Evolutionary conservation across 2,797 vertebrate genomes (phyloP).

Genomic region (Mus caroli): DNA sequence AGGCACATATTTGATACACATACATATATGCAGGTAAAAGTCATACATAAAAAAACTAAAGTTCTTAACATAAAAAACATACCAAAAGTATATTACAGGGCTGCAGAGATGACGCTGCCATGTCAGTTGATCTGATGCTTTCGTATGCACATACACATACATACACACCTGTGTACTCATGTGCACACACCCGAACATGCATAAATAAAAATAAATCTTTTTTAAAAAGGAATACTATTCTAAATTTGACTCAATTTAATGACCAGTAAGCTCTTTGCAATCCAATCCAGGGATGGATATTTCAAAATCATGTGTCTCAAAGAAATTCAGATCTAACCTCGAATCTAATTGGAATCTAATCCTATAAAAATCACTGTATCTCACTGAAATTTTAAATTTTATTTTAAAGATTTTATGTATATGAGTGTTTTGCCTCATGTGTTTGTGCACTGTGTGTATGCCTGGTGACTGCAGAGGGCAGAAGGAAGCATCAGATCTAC

Average conservation of each 20-base stretch:
- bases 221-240: not conserved
- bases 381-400: not conserved
- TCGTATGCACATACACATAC: not conserved
- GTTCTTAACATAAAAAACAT: not conserved
- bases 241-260: conserved; percentile 51
- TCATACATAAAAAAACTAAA: not conserved
- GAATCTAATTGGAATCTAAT: conserved; percentile 43
- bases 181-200: not conserved
- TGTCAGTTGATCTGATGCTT: not conserved
- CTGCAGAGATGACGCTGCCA: not conserved
- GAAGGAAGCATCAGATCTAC: not conserved
- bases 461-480: not conserved
- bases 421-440: not conserved
- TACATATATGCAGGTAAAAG: not conserved
- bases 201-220: not conserved
- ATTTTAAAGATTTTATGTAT: not conserved
- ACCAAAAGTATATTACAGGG: no score
- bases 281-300: conserved; percentile 18
- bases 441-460: not conserved
- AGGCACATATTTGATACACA: not conserved
- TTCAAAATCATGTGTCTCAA: conserved; percentile 43
- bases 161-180: no score
- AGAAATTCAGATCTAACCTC: conserved; percentile 48
- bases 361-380: not conserved
- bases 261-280: conserved; percentile 13